These are phyloP conservation scores for Xylocopa sonorina DNA, from an alignment of 1,140 invertebrate genomes.

Conservation along the genomic window DNA sequence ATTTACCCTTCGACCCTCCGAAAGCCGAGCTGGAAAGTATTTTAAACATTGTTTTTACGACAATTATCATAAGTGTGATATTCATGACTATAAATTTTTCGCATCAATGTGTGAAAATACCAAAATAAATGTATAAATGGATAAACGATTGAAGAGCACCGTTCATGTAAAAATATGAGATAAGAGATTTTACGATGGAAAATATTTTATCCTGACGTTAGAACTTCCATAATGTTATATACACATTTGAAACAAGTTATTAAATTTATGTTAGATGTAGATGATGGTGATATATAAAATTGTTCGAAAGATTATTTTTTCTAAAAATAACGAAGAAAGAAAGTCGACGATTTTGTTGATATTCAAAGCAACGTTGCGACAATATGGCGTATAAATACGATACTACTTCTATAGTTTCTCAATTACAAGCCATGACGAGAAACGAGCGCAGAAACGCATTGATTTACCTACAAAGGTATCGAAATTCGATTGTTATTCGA, in stretches of 20 bases:
- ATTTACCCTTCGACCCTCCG: not conserved
- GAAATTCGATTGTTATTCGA: not conserved
- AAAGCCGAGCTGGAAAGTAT: not conserved
- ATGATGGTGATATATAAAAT: constrained; percentile 11
- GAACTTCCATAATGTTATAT: constrained; percentile 1
- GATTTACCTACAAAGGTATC: constrained; percentile 10
- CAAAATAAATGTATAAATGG: not conserved
- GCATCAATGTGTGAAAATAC: not conserved
- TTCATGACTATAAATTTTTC: not conserved
- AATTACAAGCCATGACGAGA: not conserved
- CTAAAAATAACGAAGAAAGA: not conserved
- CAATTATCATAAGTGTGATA: not conserved
- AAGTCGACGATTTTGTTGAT: not conserved
- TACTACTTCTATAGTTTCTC: not conserved
- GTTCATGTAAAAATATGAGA: not conserved
- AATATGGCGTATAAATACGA: not conserved
- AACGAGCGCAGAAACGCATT: not conserved
- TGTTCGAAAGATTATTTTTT: constrained; percentile 13
- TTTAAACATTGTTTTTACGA: constrained; percentile 2
- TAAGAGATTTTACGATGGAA: not conserved
- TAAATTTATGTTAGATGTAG: not conserved
- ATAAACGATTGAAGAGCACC: not conserved
- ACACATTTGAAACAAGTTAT: not conserved
- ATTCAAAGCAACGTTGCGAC: not conserved
- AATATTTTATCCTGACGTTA: constrained; percentile 13